Evolutionary conservation across 2,888 invertebrate species (phyloP).

Genomic region (Andrena camellia): DNA sequence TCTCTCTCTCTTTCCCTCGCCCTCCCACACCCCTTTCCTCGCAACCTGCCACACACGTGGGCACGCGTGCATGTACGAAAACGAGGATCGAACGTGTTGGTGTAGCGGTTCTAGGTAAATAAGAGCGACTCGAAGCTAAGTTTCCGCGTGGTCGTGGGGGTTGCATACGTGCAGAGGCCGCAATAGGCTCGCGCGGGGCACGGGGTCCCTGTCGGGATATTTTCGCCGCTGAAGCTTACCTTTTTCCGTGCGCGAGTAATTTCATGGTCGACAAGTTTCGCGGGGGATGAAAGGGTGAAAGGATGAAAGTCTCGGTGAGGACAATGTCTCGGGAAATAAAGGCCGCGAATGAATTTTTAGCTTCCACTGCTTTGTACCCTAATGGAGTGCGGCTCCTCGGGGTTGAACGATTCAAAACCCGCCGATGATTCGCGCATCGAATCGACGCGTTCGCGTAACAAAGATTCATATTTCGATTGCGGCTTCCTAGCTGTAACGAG

Average conservation of each 20-base stretch:
- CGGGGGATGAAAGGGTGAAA: constrained; percentile 51
- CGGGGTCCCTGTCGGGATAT: constrained; percentile 36
- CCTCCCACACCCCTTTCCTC: constrained; percentile 1
- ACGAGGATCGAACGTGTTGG: constrained; percentile 27
- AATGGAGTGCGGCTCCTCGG: background rate
- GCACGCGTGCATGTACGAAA: constrained; percentile 26
- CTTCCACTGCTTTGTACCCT: too few relatives aligned
- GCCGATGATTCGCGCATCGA: background rate
- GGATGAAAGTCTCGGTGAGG: constrained; percentile 29
- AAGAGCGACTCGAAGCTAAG: constrained; percentile 64
- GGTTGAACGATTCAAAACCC: background rate
- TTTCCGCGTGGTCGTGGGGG: constrained; percentile 39
- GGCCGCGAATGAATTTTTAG: constrained; percentile 26
- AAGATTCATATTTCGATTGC: constrained; percentile 60
- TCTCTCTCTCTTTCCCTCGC: constrained; percentile 1
- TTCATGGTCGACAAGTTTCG: constrained; percentile 53
- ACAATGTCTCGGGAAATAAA: constrained; percentile 34
- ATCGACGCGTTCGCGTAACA: constrained; percentile 1
- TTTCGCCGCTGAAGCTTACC: constrained; percentile 47
- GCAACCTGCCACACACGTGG: constrained; percentile 24
- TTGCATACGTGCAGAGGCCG: background rate
- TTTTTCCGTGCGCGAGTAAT: constrained; percentile 46
- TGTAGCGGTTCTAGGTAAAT: constrained; percentile 63
- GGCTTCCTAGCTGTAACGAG: constrained; percentile 51
- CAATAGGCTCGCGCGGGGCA: constrained; percentile 1